Base-by-base conservation (phyloP, 2,113 vertebrate genomes). In the Misgurnus mizolepis region DNA sequence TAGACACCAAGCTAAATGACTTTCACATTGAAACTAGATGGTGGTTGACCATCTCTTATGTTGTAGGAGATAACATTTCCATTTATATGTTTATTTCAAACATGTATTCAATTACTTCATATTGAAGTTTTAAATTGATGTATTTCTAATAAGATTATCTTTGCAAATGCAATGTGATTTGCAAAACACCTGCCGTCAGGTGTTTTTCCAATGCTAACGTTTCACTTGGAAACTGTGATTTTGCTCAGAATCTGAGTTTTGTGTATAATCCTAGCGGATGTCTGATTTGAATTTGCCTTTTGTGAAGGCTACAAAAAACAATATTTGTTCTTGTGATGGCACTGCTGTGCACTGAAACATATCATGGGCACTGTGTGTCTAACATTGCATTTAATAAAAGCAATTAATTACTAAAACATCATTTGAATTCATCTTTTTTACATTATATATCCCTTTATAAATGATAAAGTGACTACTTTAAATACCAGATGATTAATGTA, bases 331-430 rank as follows among this genome's bases (percentile, higher is more conserved):
- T 82, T 53, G 15, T 77, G 15, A 73, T 55, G 55, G 62, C 76
- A 67, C 67, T 76, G 49, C 62, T 17, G 53, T 78, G 70, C 27
- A 22, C 7, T 73, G 10, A 80, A 79, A 71, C 66, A 43, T 67
- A 58, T 34, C 39, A 60, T 81, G 67, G 80, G 86, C 87, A 88
- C 85, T 87, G 78, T 86, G 87, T 88, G 88, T 87, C 82, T 80
- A 74, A 17, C 75, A 53, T 27, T 73, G 79, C 78, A 22, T 55
- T 80, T 72, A 88, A 87, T 85, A 86, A 87, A 86, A 10, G 43
- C 43, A 64, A 77, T 6, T 55, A 6, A 41, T 68, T 80, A 64
- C 22, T 34, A 41, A 70, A 70, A 61, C 45, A 64, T 74, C 0
- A 47, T 64, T 14, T 78, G 68, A 43, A 64, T 69, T 67, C 41